Conservation (phyloP, 2,888 invertebrate genomes). For the Hirtodrosophila duncani region DNA sequence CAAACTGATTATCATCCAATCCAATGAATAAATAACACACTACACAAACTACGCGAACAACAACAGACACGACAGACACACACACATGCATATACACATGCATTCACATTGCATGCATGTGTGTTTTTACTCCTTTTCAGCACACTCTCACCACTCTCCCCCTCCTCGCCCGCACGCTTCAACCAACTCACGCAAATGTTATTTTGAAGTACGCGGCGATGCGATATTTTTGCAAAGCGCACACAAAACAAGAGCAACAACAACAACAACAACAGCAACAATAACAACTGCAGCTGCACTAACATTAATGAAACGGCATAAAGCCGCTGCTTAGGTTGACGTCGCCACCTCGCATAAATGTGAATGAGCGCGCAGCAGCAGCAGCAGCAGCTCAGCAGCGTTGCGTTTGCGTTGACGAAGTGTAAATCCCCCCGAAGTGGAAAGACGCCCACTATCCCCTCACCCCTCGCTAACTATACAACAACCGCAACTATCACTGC, state of each 20-base stretch:
- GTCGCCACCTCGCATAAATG: slow-evolving; percentile 18
- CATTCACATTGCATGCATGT: slow-evolving; percentile 20
- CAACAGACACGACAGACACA: background rate
- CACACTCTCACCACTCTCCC: background rate
- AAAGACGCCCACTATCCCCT: too few species aligned
- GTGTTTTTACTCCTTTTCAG: slow-evolving; percentile 44
- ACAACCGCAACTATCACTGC: too few species aligned
- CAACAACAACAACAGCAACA: slow-evolving; percentile 20
- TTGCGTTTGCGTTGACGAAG: slow-evolving; percentile 32
- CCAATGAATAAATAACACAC: slow-evolving; percentile 75
- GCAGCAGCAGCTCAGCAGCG: slow-evolving; percentile 5
- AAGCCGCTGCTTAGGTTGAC: slow-evolving; percentile 33
- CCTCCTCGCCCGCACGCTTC: slow-evolving; percentile 4
- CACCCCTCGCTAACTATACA: too few species aligned
- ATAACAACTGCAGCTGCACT: slow-evolving; percentile 31
- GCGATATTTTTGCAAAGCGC: slow-evolving; percentile 44
- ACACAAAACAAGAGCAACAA: slow-evolving; percentile 29
- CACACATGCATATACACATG: slow-evolving; percentile 1
- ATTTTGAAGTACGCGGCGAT: slow-evolving; percentile 39
- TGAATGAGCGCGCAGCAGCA: slow-evolving; percentile 27
- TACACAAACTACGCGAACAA: too few species aligned
- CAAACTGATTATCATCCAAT: slow-evolving; percentile 77
- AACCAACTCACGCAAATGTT: slow-evolving; percentile 50
- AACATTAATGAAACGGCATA: slow-evolving; percentile 48
- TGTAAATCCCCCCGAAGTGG: slow-evolving; percentile 41